Base-by-base conservation (phyloP, 2,797 vertebrate genomes). In the Natrix natrix region DNA sequence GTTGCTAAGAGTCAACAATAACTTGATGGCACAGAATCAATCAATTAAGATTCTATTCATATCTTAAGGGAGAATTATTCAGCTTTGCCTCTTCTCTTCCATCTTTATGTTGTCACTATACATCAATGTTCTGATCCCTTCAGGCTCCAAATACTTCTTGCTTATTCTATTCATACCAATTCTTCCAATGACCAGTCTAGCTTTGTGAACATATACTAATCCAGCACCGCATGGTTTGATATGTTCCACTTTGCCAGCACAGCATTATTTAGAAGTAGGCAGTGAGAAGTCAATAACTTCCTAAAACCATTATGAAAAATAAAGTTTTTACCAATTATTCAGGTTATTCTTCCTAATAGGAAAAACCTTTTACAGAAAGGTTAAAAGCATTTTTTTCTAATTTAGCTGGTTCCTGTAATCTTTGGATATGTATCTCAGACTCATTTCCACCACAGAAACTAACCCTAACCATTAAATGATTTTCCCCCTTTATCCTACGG, bases 401-500 rank as follows among this genome's bases (percentile, higher is more conserved):
- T 63, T 90, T 69, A 26, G 54, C 28, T 63, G 16, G 26, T 60
- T 54, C 20, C 78, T 28, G 6, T 83, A 96, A 93, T 86, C 1
- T 0, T 10, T 92, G 28, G 48, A 56, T 57, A 92, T 69, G 90
- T 95, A 94, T 13, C 48, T 16, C 74, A 69, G 59, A 78, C 91
- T 93, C 56, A 86, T 55, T 92, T 93, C 56, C 61, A 94, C 56
- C 66, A 94, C 91, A 92, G 63, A 24, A 93, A 37, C 87, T 1
- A 95, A 43, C 63, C n/a, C 86, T 66, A 2, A 92, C 94, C 94
- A 95, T 60, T 8, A 28, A 32, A 10, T 8, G 26, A 48, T 43
- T 93, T 92, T 86, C 86, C 78, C 56, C 26, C 17, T 91, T 43
- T 92, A 94, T 91, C 94, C 94, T 17, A 94, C 52, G 63, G 90